phyloP scores from a whole-genome alignment of 2,888 invertebrate genomes.

The Rotaria socialis region DNA sequence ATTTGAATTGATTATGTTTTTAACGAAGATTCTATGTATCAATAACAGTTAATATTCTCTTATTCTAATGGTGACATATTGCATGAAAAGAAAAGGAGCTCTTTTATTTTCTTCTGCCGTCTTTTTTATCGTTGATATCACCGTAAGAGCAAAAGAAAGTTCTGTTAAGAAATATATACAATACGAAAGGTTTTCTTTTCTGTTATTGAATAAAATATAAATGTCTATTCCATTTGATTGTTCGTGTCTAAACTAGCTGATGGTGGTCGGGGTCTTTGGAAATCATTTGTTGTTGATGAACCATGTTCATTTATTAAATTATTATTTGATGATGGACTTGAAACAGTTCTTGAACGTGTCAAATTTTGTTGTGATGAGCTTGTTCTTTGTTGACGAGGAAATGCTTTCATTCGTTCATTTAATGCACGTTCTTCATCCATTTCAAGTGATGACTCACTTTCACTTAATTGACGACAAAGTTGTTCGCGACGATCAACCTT shows the following conservation, averaged over 20 bases:
- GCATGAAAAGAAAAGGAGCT: background rate
- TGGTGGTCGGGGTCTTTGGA: constrained; percentile 3
- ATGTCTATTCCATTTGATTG: background rate
- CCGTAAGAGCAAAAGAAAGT: constrained; percentile 15
- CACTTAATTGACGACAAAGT: constrained; percentile 87
- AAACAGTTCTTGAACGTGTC: constrained; percentile 19
- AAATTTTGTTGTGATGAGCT: constrained; percentile 28
- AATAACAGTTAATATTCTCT: too few relatives aligned
- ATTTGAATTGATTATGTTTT: too few relatives aligned
- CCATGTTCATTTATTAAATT: background rate
- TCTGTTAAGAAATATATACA: background rate
- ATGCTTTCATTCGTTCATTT: constrained; percentile 43
- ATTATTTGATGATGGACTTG: constrained; percentile 14
- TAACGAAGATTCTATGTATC: too few relatives aligned
- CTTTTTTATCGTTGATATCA: background rate
- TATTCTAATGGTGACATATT: too few relatives aligned
- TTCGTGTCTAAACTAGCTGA: background rate
- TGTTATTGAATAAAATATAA: too few relatives aligned
- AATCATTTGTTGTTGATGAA: constrained; percentile 14
- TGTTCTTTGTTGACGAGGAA: background rate
- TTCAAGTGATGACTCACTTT: constrained; percentile 76
- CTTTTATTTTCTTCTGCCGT: background rate
- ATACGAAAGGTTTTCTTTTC: too few relatives aligned
- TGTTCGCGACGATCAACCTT: constrained; percentile 83
- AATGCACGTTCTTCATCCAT: constrained; percentile 58